A percentile compares a stretch with the other conserved stretches of the same genome.
phyloP scores from a whole-genome alignment of 2,888 invertebrate species.

The Danaus chrysippus region DNA sequence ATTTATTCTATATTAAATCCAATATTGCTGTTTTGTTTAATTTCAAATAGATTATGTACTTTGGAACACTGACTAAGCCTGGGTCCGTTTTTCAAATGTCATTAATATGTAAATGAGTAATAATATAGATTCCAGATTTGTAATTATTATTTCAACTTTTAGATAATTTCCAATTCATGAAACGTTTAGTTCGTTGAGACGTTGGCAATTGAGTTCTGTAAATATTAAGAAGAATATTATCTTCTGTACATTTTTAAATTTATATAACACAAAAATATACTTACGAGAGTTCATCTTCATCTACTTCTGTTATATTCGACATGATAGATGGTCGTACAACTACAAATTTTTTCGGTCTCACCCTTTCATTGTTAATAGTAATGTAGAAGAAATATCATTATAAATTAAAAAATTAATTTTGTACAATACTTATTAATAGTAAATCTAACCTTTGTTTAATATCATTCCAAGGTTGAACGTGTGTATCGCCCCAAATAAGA shows the following conservation, averaged over 20 bases:
- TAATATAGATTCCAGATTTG: not conserved
- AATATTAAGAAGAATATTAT: constrained; percentile 8
- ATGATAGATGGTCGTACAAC: constrained; percentile 51
- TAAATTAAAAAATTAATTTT: not conserved
- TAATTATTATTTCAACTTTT: not conserved
- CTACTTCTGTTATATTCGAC: constrained; percentile 66
- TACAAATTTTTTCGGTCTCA: constrained; percentile 38
- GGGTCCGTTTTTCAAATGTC: too few species aligned
- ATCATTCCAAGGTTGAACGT: constrained; percentile 63
- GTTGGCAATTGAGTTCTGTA: constrained; percentile 22
- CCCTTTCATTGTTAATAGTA: constrained; percentile 38
- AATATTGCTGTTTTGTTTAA: too few species aligned
- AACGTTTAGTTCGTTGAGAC: constrained; percentile 19
- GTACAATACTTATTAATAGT: not conserved
- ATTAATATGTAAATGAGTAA: too few species aligned
- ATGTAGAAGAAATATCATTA: not conserved
- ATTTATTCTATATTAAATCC: too few species aligned
- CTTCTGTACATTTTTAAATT: not conserved
- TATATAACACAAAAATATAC: constrained; percentile 26
- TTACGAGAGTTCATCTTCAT: constrained; percentile 54
- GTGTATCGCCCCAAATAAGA: constrained; percentile 62
- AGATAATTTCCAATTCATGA: constrained; percentile 20
- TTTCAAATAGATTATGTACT: too few species aligned
- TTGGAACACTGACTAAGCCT: too few species aligned
- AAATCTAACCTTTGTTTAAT: constrained; percentile 35